Percentiles rank a stretch among this genome's conserved stretches.
phyloP scores from a whole-genome alignment of 2,113 vertebrate species.

The Todiramphus saurophagus region DNA sequence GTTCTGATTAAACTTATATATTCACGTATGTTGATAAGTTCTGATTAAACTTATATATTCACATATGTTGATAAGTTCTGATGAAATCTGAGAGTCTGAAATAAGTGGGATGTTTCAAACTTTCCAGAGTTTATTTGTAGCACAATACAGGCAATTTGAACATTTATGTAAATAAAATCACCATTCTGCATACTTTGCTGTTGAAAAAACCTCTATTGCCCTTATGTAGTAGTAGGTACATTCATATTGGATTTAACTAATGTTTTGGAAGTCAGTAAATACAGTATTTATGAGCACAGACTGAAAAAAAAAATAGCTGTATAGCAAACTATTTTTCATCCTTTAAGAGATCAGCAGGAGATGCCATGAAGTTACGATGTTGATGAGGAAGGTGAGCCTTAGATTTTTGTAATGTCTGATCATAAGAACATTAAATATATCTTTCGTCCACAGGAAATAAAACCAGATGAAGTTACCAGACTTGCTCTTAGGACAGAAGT shows the following conservation, averaged over 20 bases:
- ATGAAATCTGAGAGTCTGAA: background rate
- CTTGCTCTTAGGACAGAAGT: conserved; percentile 84
- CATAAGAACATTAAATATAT: background rate
- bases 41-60: background rate
- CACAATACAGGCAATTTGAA: background rate
- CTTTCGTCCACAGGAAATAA: conserved; percentile 72
- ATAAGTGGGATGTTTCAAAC: background rate
- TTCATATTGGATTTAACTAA: background rate
- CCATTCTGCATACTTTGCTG: background rate
- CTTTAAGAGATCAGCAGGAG: background rate
- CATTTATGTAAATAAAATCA: background rate
- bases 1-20: background rate
- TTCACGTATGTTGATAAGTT: background rate
- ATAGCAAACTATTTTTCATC: background rate
- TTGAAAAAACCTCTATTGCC: background rate
- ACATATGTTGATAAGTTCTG: background rate
- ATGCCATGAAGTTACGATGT: background rate
- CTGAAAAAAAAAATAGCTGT: background rate
- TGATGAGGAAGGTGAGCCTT: background rate
- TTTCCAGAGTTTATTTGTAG: background rate
- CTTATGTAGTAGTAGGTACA: background rate
- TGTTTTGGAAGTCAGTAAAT: background rate
- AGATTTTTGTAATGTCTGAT: background rate
- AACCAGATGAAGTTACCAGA: conserved; percentile 88
- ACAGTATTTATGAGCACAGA: background rate